phyloP scores from a whole-genome alignment of 2,113 vertebrate species.

The Chunga burmeisteri region DNA sequence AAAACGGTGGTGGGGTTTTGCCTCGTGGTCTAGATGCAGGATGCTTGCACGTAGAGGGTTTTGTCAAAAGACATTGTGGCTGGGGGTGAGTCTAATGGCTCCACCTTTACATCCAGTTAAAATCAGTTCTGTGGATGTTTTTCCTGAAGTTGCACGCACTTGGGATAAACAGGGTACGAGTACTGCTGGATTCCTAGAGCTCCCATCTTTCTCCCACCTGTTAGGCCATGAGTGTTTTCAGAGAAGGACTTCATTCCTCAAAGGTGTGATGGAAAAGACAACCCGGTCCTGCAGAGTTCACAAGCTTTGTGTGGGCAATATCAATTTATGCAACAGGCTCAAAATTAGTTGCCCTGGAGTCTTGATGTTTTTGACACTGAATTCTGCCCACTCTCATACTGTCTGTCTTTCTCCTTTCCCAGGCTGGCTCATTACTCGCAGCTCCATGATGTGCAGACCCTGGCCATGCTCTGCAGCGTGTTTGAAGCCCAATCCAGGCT shows the following conservation, averaged over 20 bases:
- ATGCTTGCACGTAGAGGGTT: background rate
- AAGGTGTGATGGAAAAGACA: background rate
- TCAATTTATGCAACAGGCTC: background rate
- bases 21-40: background rate
- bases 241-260: background rate
- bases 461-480: conserved; percentile 97
- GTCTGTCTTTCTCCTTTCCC: background rate
- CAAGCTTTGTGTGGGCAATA: background rate
- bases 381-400: background rate
- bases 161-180: background rate
- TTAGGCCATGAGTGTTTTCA: background rate
- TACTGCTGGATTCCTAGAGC: background rate
- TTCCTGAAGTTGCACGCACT: background rate
- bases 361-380: background rate
- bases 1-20: background rate
- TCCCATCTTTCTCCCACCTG: background rate
- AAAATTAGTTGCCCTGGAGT: background rate
- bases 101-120: background rate
- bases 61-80: background rate
- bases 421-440: conserved; percentile 95
- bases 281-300: background rate
- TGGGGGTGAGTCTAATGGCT: background rate
- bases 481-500: conserved; percentile 86
- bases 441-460: conserved; percentile 93
- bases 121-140: background rate